Conservation (phyloP, 2,888 invertebrate species). For the Stenodema calcarata region DNA sequence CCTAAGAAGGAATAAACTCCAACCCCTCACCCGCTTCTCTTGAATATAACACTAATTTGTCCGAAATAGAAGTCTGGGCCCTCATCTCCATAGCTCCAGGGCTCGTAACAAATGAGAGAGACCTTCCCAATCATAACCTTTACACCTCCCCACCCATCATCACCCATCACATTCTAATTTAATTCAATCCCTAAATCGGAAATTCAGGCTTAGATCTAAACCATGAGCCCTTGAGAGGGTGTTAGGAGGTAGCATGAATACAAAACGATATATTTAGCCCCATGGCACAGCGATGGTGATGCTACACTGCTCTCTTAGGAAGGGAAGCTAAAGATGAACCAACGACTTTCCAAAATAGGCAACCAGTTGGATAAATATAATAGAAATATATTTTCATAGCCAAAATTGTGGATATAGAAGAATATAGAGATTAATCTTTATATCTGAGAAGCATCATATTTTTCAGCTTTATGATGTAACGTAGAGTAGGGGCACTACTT, state of each 20-base stretch:
- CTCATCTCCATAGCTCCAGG: conserved; percentile 17
- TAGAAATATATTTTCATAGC: too few relatives aligned
- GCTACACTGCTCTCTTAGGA: not conserved
- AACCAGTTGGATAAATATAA: too few relatives aligned
- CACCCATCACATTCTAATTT: not conserved
- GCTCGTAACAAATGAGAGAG: conserved; percentile 28
- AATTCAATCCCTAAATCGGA: conserved; percentile 32
- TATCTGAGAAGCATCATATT: too few relatives aligned
- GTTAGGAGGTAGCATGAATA: not conserved
- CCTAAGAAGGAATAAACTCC: conserved; percentile 29
- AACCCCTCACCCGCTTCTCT: not conserved
- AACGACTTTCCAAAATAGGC: too few relatives aligned
- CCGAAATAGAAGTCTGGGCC: conserved; percentile 41
- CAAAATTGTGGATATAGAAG: too few relatives aligned
- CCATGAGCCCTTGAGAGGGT: not conserved
- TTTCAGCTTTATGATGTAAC: too few relatives aligned
- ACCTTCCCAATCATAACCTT: conserved; percentile 33
- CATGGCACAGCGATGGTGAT: not conserved
- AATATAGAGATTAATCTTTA: too few relatives aligned
- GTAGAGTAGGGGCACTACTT: too few relatives aligned
- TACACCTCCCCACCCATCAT: not conserved
- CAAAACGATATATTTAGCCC: not conserved
- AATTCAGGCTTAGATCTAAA: not conserved
- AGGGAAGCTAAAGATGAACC: too few relatives aligned
- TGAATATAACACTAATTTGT: conserved; percentile 48